Conservation (phyloP, 2,888 invertebrate species). For the Anodontia alba region DNA sequence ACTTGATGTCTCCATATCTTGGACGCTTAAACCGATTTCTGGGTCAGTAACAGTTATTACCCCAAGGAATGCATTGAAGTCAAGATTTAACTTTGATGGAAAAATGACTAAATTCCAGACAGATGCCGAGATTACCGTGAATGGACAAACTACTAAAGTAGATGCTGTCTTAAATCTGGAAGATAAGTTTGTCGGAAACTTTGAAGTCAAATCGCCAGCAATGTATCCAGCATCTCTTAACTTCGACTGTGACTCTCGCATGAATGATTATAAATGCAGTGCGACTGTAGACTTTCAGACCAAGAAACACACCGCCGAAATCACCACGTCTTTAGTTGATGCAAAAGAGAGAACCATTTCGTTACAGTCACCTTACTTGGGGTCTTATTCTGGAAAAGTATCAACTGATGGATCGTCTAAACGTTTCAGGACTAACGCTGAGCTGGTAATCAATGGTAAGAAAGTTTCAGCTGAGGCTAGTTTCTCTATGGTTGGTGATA, state of each 20-base stretch:
- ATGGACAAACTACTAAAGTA: background rate
- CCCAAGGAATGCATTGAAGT: background rate
- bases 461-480: background rate
- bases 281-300: background rate
- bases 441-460: background rate
- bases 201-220: background rate
- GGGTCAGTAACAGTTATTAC: background rate
- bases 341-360: conserved; percentile 2
- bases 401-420: background rate
- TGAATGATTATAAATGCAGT: background rate
- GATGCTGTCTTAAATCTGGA: background rate
- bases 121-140: background rate
- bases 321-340: background rate
- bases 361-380: conserved; percentile 6
- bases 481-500: background rate
- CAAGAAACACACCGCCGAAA: background rate
- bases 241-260: background rate
- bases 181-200: background rate
- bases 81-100: background rate
- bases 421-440: background rate
- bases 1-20: background rate
- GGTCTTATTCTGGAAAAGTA: background rate
- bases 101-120: background rate
- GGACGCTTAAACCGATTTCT: background rate
- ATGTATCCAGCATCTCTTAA: background rate